phyloP scores from a whole-genome alignment of 2,113 vertebrate species.

The Alaudala cheleensis region DNA sequence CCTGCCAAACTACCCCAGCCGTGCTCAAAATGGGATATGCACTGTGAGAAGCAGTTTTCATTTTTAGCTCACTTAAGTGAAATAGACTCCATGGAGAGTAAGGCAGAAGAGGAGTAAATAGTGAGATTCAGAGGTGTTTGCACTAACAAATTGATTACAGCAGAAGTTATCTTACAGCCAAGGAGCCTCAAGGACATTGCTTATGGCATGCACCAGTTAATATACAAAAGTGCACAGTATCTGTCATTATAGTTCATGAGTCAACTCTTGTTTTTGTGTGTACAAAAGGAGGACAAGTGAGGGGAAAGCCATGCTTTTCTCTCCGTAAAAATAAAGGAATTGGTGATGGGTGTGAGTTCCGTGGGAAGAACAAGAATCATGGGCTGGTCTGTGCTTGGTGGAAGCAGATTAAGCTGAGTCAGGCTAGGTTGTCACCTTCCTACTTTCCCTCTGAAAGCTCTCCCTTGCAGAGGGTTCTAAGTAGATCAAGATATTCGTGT shows the following conservation, averaged over 20 bases:
- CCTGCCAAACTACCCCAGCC: not conserved
- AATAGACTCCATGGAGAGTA: not conserved
- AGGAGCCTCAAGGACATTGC: not conserved
- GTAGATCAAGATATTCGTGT: not conserved
- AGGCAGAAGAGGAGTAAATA: not conserved
- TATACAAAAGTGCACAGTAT: not conserved
- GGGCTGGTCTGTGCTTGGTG: not conserved
- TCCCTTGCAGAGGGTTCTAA: not conserved
- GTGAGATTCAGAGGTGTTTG: not conserved
- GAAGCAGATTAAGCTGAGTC: not conserved
- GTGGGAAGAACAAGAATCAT: not conserved
- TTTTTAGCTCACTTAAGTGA: not conserved
- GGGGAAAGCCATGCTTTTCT: not conserved
- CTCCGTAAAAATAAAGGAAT: not conserved
- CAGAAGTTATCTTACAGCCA: not conserved
- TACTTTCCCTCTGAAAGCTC: not conserved
- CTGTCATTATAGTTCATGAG: not conserved
- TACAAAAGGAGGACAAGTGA: not conserved
- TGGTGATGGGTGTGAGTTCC: not conserved
- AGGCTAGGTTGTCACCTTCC: not conserved
- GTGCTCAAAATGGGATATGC: rapidly evolving
- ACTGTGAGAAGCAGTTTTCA: not conserved
- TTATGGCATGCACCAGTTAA: not conserved
- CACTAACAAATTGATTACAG: constrained; percentile 2
- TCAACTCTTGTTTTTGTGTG: not conserved